Evolutionary conservation across 2,797 vertebrate genomes (phyloP).

Genomic region (Heteromormyrus szaboi): DNA sequence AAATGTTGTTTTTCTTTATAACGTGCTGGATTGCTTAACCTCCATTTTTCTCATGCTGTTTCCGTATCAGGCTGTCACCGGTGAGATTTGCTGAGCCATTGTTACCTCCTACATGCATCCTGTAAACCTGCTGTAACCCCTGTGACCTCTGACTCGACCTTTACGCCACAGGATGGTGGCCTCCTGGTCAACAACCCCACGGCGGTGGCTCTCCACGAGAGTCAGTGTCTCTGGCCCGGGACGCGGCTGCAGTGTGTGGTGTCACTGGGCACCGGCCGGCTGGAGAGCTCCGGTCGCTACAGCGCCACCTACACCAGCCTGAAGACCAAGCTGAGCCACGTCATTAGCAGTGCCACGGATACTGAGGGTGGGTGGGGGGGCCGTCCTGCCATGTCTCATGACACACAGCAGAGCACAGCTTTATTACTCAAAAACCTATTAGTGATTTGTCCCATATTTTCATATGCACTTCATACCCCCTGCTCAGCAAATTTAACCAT

Average conservation of each 20-base stretch:
- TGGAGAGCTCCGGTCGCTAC: slow-evolving; percentile 65
- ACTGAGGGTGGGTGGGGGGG: slow-evolving; percentile 80
- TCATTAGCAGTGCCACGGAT: slow-evolving; percentile 95
- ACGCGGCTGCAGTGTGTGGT: slow-evolving; percentile 85
- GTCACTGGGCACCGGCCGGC: slow-evolving; percentile 85
- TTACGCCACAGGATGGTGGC: slow-evolving; percentile 76
- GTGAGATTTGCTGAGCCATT: neutral
- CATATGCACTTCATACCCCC: neutral
- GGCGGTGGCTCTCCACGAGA: slow-evolving; percentile 85
- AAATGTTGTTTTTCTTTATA: neutral
- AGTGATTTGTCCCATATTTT: neutral
- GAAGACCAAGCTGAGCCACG: slow-evolving; percentile 83
- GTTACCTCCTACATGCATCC: neutral
- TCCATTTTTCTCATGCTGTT: neutral
- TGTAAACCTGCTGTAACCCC: neutral
- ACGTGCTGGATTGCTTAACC: neutral
- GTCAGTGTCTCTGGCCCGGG: slow-evolving; percentile 85
- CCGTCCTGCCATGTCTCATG: neutral
- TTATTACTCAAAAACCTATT: neutral
- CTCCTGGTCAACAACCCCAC: slow-evolving; percentile 93
- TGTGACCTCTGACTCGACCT: neutral
- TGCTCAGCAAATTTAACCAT: neutral
- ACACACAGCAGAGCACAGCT: neutral
- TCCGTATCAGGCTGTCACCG: neutral
- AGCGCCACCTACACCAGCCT: slow-evolving; percentile 77